Conservation (phyloP, 2,797 vertebrate species). For the Cyprinella venusta region DNA sequence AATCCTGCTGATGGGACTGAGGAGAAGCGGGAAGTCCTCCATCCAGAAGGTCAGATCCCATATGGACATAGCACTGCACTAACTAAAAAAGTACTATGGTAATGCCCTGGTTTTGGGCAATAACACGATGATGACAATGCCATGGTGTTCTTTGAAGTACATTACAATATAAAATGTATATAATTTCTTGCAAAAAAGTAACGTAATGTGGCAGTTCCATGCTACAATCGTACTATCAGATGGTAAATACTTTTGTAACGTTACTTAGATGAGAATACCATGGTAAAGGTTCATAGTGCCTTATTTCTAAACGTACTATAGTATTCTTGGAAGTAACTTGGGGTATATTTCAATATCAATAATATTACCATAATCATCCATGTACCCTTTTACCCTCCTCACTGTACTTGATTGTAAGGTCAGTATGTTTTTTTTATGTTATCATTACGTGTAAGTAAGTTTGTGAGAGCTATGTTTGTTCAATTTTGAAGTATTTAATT, state of each 20-base stretch:
- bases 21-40: conserved; percentile 96
- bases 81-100: neutral
- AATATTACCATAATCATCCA: neutral
- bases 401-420: neutral
- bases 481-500: too few relatives aligned
- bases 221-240: neutral
- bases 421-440: neutral
- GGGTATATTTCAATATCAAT: neutral
- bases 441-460: neutral
- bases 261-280: neutral
- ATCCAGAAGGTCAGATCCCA: conserved; percentile 91
- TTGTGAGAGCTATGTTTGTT: too few relatives aligned
- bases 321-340: neutral
- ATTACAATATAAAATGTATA: too few relatives aligned
- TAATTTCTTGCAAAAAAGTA: neutral
- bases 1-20: conserved; percentile 94
- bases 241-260: neutral
- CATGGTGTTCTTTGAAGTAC: neutral
- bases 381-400: neutral
- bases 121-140: neutral
- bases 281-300: neutral
- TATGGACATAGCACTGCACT: conserved; percentile 19
- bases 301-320: neutral
- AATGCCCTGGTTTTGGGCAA: neutral
- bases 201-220: neutral